These are phyloP conservation scores for Acinonyx jubatus DNA, from an alignment of 2,113 vertebrate genomes.

Conservation along the genomic window DNA sequence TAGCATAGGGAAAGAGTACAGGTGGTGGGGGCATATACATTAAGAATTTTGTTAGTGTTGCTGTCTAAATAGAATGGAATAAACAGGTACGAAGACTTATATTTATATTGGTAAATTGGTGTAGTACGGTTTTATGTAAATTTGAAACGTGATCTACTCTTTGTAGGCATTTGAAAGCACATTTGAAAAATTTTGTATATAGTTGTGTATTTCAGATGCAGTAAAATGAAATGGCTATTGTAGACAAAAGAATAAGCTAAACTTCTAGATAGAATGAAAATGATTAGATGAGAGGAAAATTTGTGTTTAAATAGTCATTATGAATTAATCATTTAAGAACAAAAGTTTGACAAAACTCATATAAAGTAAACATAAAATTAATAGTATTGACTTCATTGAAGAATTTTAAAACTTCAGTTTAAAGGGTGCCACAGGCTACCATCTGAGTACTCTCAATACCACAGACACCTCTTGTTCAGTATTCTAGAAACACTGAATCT, in stretches of 20 bases:
- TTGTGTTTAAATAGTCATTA: slow-evolving; percentile 45
- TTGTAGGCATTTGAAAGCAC: slow-evolving; percentile 43
- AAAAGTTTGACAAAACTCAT: slow-evolving; percentile 39
- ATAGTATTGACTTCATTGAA: slow-evolving; percentile 44
- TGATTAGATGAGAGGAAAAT: slow-evolving; percentile 34
- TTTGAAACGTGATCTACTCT: slow-evolving; percentile 52
- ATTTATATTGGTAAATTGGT: slow-evolving; percentile 60
- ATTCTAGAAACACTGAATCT: slow-evolving; percentile 1
- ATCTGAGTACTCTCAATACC: not conserved
- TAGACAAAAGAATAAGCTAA: slow-evolving; percentile 23
- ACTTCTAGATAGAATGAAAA: slow-evolving; percentile 21
- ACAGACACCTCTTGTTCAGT: not conserved
- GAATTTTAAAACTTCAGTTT: slow-evolving; percentile 14
- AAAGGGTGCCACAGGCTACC: not conserved
- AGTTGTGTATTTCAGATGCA: slow-evolving; percentile 35
- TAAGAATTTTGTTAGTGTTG: slow-evolving; percentile 63
- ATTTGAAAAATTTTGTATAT: slow-evolving; percentile 46
- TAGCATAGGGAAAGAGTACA: slow-evolving; percentile 11
- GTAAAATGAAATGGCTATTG: slow-evolving; percentile 25
- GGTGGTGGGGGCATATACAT: not conserved
- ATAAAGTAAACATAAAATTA: slow-evolving; percentile 59
- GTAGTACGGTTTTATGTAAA: slow-evolving; percentile 55
- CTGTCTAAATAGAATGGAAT: slow-evolving; percentile 53
- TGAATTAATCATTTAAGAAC: slow-evolving; percentile 50
- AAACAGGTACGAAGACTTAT: slow-evolving; percentile 56